Conservation (phyloP, 35 echinoderm and acorn worm genomes). For the Acanthaster planci region DNA sequence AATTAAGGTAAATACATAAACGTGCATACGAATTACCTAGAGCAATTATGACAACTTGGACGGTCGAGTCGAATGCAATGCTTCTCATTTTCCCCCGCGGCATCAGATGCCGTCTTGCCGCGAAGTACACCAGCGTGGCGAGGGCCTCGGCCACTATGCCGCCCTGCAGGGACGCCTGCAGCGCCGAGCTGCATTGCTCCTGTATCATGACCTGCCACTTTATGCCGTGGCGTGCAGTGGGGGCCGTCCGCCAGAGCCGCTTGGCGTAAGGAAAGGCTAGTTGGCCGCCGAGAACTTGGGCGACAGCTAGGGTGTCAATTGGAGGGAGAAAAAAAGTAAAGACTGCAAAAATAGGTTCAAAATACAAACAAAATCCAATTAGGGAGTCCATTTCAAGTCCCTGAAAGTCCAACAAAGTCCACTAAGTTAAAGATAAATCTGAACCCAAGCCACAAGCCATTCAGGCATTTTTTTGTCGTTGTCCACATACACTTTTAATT, state of each 20-base stretch:
- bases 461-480: too few relatives aligned
- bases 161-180: slow-evolving; percentile 49
- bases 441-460: too few relatives aligned
- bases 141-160: slow-evolving; percentile 63
- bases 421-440: too few relatives aligned
- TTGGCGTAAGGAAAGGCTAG: slow-evolving; percentile 81
- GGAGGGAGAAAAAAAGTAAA: too few relatives aligned
- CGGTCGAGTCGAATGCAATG: slow-evolving; percentile 40
- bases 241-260: slow-evolving; percentile 70
- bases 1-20: too few relatives aligned
- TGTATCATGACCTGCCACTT: slow-evolving; percentile 62
- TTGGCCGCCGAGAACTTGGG: slow-evolving; percentile 81
- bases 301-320: not conserved
- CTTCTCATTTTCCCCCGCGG: slow-evolving; percentile 36
- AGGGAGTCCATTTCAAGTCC: not conserved
- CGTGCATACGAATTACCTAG: slow-evolving; percentile 25
- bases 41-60: slow-evolving; percentile 61
- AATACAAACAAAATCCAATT: too few relatives aligned
- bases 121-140: slow-evolving; percentile 63
- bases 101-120: slow-evolving; percentile 39
- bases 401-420: too few relatives aligned
- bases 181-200: slow-evolving; percentile 72
- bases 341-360: too few relatives aligned
- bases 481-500: too few relatives aligned
- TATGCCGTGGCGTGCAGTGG: slow-evolving; percentile 56